phyloP scores from a whole-genome alignment of 2,797 vertebrate species.

The Notamacropus eugenii region DNA sequence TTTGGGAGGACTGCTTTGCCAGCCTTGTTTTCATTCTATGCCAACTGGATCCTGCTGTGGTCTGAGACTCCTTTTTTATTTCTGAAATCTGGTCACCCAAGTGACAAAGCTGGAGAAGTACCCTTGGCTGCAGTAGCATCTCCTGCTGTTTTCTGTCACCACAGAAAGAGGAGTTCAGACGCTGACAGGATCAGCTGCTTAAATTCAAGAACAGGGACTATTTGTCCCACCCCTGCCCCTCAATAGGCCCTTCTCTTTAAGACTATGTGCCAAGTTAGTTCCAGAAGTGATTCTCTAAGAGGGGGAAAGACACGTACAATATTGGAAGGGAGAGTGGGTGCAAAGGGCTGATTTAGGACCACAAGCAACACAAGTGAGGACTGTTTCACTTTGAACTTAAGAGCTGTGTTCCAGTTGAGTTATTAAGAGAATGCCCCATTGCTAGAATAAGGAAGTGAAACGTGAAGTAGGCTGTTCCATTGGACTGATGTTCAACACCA shows the following conservation, averaged over 20 bases:
- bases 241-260: slow-evolving; percentile 34
- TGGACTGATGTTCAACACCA: not conserved
- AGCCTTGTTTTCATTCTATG: slow-evolving; percentile 24
- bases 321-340: not conserved
- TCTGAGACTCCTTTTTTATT: slow-evolving; percentile 10
- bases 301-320: not conserved
- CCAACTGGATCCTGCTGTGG: not conserved
- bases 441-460: not conserved
- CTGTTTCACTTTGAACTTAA: not conserved
- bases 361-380: slow-evolving; percentile 9
- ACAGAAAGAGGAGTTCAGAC: slow-evolving; percentile 34
- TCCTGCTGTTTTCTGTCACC: slow-evolving; percentile 43
- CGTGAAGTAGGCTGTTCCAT: not conserved
- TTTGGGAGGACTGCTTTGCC: not conserved
- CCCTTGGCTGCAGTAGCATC: not conserved
- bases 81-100: slow-evolving; percentile 42
- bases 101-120: not conserved
- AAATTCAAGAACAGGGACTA: not conserved
- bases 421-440: not conserved
- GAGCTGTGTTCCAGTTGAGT: not conserved
- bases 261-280: not conserved
- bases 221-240: not conserved
- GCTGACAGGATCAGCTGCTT: slow-evolving; percentile 1
- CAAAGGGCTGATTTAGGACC: not conserved
- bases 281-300: not conserved